A percentile compares a stretch with the other conserved stretches of the same genome.
phyloP scores from a whole-genome alignment of 2,888 invertebrate genomes.

The Pseudeuparius sepicola region DNA sequence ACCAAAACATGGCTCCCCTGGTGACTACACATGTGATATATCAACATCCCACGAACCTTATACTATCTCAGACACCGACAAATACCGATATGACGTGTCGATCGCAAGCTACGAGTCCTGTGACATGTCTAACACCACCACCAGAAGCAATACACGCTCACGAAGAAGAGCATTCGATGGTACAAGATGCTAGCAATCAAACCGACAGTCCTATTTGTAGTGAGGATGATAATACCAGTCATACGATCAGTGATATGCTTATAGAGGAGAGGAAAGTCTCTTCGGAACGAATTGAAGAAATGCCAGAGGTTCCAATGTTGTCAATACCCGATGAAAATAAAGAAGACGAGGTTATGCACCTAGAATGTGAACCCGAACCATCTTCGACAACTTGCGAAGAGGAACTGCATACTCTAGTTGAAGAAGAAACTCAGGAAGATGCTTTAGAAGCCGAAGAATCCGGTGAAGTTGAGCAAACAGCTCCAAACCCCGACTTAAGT shows the following conservation, averaged over 20 bases:
- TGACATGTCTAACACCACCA: slow-evolving; percentile 52
- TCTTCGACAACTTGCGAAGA: too few species aligned
- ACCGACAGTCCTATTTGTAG: slow-evolving; percentile 64
- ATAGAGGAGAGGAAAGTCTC: slow-evolving; percentile 18
- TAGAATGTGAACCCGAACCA: too few species aligned
- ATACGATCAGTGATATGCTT: slow-evolving; percentile 19
- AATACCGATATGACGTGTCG: slow-evolving; percentile 35
- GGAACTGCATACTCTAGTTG: slow-evolving; percentile 6
- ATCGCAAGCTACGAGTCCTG: slow-evolving; percentile 41
- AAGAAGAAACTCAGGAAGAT: slow-evolving; percentile 18
- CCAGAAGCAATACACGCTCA: slow-evolving; percentile 37
- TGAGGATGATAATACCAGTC: slow-evolving; percentile 47
- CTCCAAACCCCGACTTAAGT: slow-evolving; percentile 55
- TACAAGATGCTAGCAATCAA: slow-evolving; percentile 77
- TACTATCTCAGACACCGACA: slow-evolving; percentile 32
- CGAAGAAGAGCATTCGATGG: slow-evolving; percentile 40
- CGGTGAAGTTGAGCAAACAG: slow-evolving; percentile 21
- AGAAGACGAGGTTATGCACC: not conserved
- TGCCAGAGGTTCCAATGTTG: not conserved
- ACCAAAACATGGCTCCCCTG: slow-evolving; percentile 44
- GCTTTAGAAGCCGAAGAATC: slow-evolving; percentile 16
- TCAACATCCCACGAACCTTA: slow-evolving; percentile 38
- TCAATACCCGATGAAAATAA: not conserved
- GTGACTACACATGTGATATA: slow-evolving; percentile 49
- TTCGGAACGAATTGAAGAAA: slow-evolving; percentile 7